phyloP scores from a whole-genome alignment of 2,113 vertebrate genomes.

The Motacilla alba region DNA sequence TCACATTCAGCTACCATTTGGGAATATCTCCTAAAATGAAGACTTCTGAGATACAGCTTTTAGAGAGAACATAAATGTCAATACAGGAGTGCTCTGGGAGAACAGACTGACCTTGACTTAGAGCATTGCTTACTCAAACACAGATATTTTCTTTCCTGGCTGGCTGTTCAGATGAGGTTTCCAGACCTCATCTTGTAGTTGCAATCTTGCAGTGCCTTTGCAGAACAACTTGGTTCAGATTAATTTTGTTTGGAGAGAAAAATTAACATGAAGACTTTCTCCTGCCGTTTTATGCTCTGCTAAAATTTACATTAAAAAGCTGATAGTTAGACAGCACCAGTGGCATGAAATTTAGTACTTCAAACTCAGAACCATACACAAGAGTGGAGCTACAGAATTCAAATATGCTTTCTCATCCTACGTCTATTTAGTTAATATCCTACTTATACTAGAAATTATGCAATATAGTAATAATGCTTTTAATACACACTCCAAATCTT shows the following conservation, averaged over 20 bases:
- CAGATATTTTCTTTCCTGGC: not conserved
- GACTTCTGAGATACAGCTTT: not conserved
- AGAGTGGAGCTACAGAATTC: not conserved
- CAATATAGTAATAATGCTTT: not conserved
- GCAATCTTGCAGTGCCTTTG: not conserved
- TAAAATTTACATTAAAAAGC: not conserved
- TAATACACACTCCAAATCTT: not conserved
- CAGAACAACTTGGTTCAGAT: not conserved
- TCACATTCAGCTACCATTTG: not conserved
- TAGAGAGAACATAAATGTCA: not conserved
- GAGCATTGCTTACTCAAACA: not conserved
- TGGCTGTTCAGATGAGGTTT: not conserved
- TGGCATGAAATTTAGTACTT: not conserved
- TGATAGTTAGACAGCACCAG: not conserved
- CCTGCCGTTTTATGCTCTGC: not conserved
- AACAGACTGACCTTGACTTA: not conserved
- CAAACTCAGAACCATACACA: not conserved
- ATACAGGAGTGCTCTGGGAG: not conserved
- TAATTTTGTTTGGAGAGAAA: not conserved
- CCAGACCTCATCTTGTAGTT: not conserved
- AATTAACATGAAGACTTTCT: not conserved
- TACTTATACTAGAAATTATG: not conserved
- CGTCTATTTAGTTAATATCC: not conserved
- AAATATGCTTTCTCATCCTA: not conserved
- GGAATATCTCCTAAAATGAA: not conserved